Evolutionary conservation across 2,888 invertebrate species (phyloP).

Genomic region (Tiphia femorata): DNA sequence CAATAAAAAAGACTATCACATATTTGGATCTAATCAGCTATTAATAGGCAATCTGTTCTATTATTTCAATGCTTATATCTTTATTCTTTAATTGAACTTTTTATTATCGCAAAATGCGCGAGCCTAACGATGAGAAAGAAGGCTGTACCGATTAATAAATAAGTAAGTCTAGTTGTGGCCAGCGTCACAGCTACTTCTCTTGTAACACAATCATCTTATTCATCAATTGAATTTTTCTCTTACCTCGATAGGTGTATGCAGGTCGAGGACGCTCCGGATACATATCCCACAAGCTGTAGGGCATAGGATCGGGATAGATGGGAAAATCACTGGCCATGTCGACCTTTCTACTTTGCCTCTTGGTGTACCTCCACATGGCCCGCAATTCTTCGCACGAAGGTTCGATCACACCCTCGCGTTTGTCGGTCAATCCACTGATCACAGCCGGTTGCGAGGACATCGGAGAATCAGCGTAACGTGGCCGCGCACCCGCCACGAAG

Average conservation of each 20-base stretch:
- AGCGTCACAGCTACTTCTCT: too few species aligned
- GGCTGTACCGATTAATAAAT: too few species aligned
- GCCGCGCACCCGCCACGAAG: constrained; percentile 39
- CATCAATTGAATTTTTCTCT: not conserved
- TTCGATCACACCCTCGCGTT: constrained; percentile 72
- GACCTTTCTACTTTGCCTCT: constrained; percentile 87
- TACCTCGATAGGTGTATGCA: constrained; percentile 57
- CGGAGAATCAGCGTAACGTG: constrained; percentile 48
- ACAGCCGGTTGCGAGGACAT: constrained; percentile 26
- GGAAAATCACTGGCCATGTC: constrained; percentile 71
- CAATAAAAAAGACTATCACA: too few species aligned
- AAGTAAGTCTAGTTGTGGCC: too few species aligned
- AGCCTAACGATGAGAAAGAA: too few species aligned
- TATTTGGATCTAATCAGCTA: too few species aligned
- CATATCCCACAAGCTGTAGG: constrained; percentile 86
- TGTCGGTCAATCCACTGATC: constrained; percentile 35
- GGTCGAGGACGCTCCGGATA: constrained; percentile 66
- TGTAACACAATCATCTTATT: too few species aligned
- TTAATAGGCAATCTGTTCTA: too few species aligned
- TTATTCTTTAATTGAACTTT: too few species aligned
- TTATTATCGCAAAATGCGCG: too few species aligned
- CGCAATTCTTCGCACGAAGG: constrained; percentile 89
- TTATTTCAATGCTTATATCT: too few species aligned
- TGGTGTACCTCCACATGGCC: constrained; percentile 93
- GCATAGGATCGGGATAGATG: constrained; percentile 76